Percentiles rank a stretch among this genome's conserved stretches.
Evolutionary conservation across 1,140 invertebrate species (phyloP).

Genomic region (Tetramorium alpestre): DNA sequence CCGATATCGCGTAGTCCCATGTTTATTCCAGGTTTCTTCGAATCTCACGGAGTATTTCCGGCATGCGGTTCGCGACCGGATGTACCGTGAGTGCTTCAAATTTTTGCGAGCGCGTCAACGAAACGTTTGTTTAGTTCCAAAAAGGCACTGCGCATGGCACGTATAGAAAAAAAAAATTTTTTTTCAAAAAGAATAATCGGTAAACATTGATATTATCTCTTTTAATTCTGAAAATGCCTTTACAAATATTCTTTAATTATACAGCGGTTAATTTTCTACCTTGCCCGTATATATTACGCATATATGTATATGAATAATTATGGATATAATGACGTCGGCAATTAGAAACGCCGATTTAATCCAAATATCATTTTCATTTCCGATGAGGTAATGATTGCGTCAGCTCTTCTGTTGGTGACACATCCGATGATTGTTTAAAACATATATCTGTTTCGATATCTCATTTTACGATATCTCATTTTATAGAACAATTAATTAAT

Average conservation of each 20-base stretch:
- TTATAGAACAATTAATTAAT: not conserved
- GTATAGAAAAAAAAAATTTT: not conserved
- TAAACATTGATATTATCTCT: not conserved
- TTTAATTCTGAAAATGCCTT: not conserved
- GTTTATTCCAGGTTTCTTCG: slow-evolving; percentile 13
- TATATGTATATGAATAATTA: not conserved
- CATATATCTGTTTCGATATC: not conserved
- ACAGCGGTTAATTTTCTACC: not conserved
- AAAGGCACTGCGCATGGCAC: not conserved
- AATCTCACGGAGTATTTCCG: not conserved
- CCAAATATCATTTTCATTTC: slow-evolving; percentile 33
- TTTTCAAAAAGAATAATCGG: not conserved
- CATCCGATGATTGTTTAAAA: slow-evolving; percentile 30
- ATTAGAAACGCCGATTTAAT: slow-evolving; percentile 34
- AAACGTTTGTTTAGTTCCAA: not conserved
- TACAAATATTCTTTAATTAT: not conserved
- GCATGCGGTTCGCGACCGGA: not conserved
- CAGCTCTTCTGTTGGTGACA: slow-evolving; percentile 23
- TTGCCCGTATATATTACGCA: not conserved
- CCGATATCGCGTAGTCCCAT: not conserved
- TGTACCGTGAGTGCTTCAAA: not conserved
- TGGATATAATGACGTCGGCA: slow-evolving; percentile 8
- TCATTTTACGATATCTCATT: not conserved
- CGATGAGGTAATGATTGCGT: slow-evolving; percentile 21
- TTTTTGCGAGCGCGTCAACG: not conserved